phyloP scores from a whole-genome alignment of 2,797 vertebrate species.

The Sebastes elongatus region DNA sequence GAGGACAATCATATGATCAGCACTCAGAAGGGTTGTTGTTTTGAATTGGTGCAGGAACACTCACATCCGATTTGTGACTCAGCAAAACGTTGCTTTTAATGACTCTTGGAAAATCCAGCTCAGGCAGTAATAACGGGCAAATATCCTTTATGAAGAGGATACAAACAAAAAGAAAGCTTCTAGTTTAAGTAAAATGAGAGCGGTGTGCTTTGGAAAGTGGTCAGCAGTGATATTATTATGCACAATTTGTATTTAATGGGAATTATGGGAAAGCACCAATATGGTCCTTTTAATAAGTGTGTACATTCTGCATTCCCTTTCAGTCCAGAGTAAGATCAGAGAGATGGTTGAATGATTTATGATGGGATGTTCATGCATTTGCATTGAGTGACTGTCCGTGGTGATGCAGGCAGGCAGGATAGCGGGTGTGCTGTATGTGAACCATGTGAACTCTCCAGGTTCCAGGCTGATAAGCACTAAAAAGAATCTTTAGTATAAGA shows the following conservation, averaged over 20 bases:
- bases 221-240: not conserved
- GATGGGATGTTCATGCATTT: slow-evolving; percentile 43
- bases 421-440: not conserved
- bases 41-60: not conserved
- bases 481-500: slow-evolving; percentile 48
- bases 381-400: slow-evolving; percentile 23
- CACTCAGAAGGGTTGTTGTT: not conserved
- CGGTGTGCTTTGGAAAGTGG: not conserved
- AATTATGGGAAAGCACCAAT: not conserved
- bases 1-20: not conserved
- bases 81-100: not conserved
- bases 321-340: slow-evolving; percentile 40
- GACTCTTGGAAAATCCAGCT: not conserved
- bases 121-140: not conserved
- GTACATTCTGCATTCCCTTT: slow-evolving; percentile 28
- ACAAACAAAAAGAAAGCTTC: not conserved
- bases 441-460: slow-evolving; percentile 18
- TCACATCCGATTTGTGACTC: not conserved
- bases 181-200: not conserved
- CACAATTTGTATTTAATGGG: not conserved
- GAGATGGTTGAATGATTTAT: slow-evolving; percentile 64
- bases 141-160: not conserved
- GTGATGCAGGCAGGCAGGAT: slow-evolving; percentile 26
- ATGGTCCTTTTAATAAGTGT: not conserved
- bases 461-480: slow-evolving; percentile 41